Evolutionary conservation across 2,888 invertebrate species (phyloP).

Genomic region (Sminthurinus aureus): DNA sequence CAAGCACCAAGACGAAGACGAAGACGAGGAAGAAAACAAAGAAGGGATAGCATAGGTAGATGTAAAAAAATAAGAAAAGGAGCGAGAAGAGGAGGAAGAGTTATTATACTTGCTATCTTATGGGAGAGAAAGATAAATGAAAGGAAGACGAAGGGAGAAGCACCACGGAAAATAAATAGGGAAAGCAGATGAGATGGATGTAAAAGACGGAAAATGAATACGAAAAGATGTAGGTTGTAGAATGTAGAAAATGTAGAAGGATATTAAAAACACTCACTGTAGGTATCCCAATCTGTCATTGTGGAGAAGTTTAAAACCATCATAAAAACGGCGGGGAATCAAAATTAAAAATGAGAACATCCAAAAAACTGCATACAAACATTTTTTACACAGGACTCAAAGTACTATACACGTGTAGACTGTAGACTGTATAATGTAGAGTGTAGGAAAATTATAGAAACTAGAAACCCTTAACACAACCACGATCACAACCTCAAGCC

Average conservation of each 20-base stretch:
- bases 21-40: too few relatives aligned
- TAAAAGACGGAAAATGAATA: too few relatives aligned
- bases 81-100: not conserved
- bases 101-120: not conserved
- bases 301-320: constrained; percentile 14
- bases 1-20: too few relatives aligned
- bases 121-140: too few relatives aligned
- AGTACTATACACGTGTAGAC: too few relatives aligned
- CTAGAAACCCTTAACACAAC: too few relatives aligned
- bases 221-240: too few relatives aligned
- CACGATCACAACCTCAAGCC: too few relatives aligned
- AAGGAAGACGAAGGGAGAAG: not conserved
- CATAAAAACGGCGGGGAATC: constrained; percentile 5
- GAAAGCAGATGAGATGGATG: not conserved
- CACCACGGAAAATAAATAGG: not conserved
- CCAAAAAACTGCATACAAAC: not conserved
- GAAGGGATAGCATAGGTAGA: not conserved
- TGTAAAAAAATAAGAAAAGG: not conserved
- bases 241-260: not conserved
- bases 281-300: not conserved
- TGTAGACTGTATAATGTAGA: too few relatives aligned
- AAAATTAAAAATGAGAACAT: not conserved
- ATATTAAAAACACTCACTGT: constrained; percentile 4
- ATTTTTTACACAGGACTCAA: too few relatives aligned
- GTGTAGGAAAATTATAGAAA: too few relatives aligned